Conservation (phyloP, 2,888 invertebrate species). For the Galerucella nymphaeae region DNA sequence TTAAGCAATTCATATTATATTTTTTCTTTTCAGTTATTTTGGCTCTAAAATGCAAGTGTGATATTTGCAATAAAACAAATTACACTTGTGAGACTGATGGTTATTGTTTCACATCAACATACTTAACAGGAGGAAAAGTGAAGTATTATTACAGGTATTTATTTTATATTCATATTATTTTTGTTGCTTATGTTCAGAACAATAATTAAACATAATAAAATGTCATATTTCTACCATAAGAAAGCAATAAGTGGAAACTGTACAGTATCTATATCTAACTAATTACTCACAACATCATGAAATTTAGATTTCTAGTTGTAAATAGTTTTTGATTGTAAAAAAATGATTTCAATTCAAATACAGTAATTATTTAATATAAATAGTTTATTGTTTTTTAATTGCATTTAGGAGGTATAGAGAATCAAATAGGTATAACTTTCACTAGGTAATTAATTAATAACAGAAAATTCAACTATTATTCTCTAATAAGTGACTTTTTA, state of each 20-base stretch:
- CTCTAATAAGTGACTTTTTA: background rate
- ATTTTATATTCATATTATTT: background rate
- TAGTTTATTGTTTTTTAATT: background rate
- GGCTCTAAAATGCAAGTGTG: slow-evolving; percentile 84
- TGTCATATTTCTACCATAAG: slow-evolving; percentile 53
- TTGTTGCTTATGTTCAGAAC: background rate
- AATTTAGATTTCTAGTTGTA: background rate
- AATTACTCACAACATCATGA: background rate
- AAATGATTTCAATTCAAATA: background rate
- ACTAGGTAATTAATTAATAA: background rate
- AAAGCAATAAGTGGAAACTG: background rate
- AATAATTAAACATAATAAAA: background rate
- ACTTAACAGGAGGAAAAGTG: slow-evolving; percentile 67
- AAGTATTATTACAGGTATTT: slow-evolving; percentile 81
- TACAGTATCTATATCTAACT: background rate
- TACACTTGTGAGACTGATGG: slow-evolving; percentile 90
- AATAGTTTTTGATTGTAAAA: background rate
- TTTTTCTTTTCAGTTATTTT: slow-evolving; percentile 67
- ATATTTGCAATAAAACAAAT: slow-evolving; percentile 79
- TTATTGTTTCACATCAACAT: slow-evolving; percentile 77
- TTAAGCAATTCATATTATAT: background rate
- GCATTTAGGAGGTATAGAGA: background rate
- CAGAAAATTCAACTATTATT: background rate
- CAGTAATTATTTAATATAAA: background rate
- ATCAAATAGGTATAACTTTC: background rate